Evolutionary conservation across 2,888 invertebrate species (phyloP).

Genomic region (Leptopterna dolabrata): DNA sequence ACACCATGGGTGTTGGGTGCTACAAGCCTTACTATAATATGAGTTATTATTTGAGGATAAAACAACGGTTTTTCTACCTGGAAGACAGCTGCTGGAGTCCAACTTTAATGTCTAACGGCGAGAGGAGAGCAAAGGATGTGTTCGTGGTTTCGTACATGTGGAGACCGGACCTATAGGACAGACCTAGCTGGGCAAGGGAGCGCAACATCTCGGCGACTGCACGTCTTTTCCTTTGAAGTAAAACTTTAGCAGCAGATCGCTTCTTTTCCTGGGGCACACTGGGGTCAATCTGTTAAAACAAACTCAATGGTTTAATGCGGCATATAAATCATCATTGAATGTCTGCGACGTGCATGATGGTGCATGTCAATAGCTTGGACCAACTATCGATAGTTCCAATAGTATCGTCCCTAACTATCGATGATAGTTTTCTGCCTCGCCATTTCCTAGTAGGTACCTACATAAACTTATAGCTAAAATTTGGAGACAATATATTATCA

Average conservation of each 20-base stretch:
- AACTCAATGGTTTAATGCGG: background rate
- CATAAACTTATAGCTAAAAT: too few species aligned
- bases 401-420: too few species aligned
- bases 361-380: too few species aligned
- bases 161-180: constrained; percentile 85
- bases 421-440: background rate
- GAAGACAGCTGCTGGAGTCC: constrained; percentile 68
- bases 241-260: constrained; percentile 81
- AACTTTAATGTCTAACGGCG: constrained; percentile 78
- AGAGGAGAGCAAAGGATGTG: constrained; percentile 66
- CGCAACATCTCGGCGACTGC: constrained; percentile 89
- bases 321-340: too few species aligned
- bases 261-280: constrained; percentile 77
- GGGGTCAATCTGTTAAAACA: constrained; percentile 70
- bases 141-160: constrained; percentile 58
- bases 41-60: too few species aligned
- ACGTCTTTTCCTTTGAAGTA: constrained; percentile 86
- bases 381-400: too few species aligned
- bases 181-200: constrained; percentile 77
- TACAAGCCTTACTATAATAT: too few species aligned
- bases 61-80: too few species aligned
- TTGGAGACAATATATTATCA: too few species aligned
- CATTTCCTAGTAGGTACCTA: too few species aligned
- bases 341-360: too few species aligned
- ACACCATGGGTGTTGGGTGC: too few species aligned